Percentiles rank a stretch among this genome's conserved stretches.
These are phyloP conservation scores for Andinoacara biseriatus DNA, from an alignment of 2,113 vertebrate genomes.

Conservation along the genomic window DNA sequence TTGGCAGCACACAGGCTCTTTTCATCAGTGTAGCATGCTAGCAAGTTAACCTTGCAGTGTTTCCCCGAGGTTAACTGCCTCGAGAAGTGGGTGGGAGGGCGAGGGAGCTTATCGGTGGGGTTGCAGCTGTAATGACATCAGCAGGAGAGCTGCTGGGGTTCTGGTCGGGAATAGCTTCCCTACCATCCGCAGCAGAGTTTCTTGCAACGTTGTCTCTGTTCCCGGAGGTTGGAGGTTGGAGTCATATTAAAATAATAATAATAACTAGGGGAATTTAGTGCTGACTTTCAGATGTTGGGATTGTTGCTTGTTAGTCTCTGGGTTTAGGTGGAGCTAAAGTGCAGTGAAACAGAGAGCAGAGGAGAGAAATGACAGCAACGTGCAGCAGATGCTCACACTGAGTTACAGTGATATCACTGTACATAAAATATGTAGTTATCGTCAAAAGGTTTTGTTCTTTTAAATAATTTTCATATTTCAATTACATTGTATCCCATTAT, in stretches of 20 bases:
- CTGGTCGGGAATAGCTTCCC: not conserved
- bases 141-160: not conserved
- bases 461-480: not conserved
- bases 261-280: not conserved
- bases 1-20: not conserved
- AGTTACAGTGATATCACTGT: not conserved
- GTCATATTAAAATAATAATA: not conserved
- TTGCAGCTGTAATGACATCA: slow-evolving; percentile 13
- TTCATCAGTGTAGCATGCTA: not conserved
- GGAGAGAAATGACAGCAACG: not conserved
- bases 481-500: not conserved
- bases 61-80: not conserved
- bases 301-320: not conserved
- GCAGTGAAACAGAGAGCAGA: not conserved
- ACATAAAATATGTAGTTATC: not conserved
- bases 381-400: not conserved
- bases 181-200: not conserved
- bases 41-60: not conserved
- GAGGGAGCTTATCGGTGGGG: slow-evolving; percentile 5
- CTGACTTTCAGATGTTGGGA: not conserved
- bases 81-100: not conserved
- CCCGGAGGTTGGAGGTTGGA: not conserved
- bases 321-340: not conserved
- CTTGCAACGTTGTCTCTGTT: not conserved
- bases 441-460: not conserved